A percentile compares a stretch with the other conserved stretches of the same genome.
Conservation (phyloP, 2,113 vertebrate species). For the Egretta garzetta region DNA sequence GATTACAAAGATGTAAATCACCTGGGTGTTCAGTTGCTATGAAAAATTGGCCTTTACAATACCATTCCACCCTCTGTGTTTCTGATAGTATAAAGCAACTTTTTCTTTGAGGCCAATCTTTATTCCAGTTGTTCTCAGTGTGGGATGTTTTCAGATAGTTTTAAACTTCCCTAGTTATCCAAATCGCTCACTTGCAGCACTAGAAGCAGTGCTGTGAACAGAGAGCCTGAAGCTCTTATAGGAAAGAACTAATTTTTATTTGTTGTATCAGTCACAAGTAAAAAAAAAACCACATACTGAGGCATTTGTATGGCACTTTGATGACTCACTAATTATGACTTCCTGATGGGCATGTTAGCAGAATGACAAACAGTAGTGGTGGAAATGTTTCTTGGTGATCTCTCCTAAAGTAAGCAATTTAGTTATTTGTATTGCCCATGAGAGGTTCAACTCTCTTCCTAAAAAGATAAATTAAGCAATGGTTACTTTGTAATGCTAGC, state of each 20-base stretch:
- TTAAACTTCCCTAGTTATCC: background rate
- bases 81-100: background rate
- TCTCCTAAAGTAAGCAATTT: background rate
- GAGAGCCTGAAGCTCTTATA: background rate
- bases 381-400: background rate
- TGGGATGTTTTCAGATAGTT: background rate
- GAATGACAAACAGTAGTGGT: background rate
- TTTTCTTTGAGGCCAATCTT: background rate
- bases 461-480: background rate
- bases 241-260: background rate
- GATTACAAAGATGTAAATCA: background rate
- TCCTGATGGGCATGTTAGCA: background rate
- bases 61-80: background rate
- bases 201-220: background rate
- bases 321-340: background rate
- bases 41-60: background rate
- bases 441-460: background rate
- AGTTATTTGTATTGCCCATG: background rate
- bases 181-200: background rate
- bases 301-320: background rate
- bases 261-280: background rate
- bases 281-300: background rate
- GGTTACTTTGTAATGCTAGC: background rate
- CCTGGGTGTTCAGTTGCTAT: background rate
- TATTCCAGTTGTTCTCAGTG: background rate